phyloP scores from a whole-genome alignment of 2,888 invertebrate species.

The Hetaerina titia region DNA sequence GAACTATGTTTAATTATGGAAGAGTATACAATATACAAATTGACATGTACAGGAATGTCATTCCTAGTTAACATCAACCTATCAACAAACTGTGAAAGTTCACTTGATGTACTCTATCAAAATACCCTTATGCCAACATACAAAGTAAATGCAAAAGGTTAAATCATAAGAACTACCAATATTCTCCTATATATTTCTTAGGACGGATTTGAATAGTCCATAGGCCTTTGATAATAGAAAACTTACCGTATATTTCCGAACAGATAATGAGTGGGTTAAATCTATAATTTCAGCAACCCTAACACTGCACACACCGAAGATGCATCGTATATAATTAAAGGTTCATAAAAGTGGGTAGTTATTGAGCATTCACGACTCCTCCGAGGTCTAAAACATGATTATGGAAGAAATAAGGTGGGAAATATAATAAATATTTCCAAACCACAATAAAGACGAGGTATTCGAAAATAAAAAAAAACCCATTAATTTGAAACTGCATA shows the following conservation, averaged over 20 bases:
- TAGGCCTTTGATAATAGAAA: slow-evolving; percentile 50
- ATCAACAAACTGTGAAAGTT: not conserved
- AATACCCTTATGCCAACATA: not conserved
- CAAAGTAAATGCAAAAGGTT: not conserved
- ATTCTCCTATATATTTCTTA: not conserved
- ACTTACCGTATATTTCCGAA: slow-evolving; percentile 65
- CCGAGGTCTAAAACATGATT: no score
- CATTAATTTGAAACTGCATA: no score
- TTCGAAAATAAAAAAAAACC: no score
- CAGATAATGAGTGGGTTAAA: not conserved
- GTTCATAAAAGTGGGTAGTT: no score
- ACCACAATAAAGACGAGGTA: no score
- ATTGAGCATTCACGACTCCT: no score
- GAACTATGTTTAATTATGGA: not conserved
- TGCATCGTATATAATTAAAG: no score
- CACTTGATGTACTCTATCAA: not conserved
- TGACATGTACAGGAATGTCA: not conserved
- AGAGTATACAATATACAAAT: not conserved
- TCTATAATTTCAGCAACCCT: not conserved
- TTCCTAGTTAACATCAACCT: not conserved
- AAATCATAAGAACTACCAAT: not conserved
- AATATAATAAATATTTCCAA: no score
- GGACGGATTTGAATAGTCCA: slow-evolving; percentile 55
- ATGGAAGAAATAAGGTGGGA: no score
- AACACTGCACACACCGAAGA: not conserved